Percentiles rank a stretch among this genome's conserved stretches.
These are phyloP conservation scores for Echiichthys vipera DNA, from an alignment of 2,797 vertebrate genomes.

Conservation along the genomic window DNA sequence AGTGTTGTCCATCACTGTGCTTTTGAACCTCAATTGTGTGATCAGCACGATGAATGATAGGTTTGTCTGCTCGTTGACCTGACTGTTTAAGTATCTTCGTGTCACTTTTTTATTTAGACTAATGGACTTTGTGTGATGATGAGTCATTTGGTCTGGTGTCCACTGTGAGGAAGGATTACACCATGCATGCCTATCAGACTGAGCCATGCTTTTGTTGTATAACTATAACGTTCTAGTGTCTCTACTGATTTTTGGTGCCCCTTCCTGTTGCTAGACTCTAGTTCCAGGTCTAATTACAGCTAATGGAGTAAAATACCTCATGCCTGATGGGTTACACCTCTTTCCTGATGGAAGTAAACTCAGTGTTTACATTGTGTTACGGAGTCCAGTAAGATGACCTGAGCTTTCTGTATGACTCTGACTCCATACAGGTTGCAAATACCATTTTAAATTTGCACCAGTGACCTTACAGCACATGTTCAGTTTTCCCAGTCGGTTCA, in stretches of 20 bases:
- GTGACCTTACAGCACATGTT: no score
- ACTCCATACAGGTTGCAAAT: no score
- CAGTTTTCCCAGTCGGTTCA: no score
- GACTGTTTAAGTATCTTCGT: not conserved
- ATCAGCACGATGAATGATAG: slow-evolving; percentile 20
- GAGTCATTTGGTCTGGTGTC: not conserved
- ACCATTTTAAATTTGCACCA: no score
- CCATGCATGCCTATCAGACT: not conserved
- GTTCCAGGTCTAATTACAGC: not conserved
- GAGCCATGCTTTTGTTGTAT: not conserved
- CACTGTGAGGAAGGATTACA: not conserved
- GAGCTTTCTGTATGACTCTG: no score
- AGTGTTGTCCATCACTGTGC: slow-evolving; percentile 16
- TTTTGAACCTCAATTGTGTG: slow-evolving; percentile 22
- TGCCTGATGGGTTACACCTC: no score
- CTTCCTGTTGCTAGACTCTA: slow-evolving; percentile 3
- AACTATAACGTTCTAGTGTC: not conserved
- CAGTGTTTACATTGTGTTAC: no score
- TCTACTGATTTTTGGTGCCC: not conserved
- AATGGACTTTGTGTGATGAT: not conserved
- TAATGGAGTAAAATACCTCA: not conserved
- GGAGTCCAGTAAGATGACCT: no score
- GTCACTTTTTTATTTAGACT: slow-evolving; percentile 2
- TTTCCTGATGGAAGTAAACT: no score
- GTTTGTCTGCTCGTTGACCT: slow-evolving; percentile 15